Evolutionary conservation across 2,797 vertebrate genomes (phyloP).

Genomic region (Coccyzus lansbergi): DNA sequence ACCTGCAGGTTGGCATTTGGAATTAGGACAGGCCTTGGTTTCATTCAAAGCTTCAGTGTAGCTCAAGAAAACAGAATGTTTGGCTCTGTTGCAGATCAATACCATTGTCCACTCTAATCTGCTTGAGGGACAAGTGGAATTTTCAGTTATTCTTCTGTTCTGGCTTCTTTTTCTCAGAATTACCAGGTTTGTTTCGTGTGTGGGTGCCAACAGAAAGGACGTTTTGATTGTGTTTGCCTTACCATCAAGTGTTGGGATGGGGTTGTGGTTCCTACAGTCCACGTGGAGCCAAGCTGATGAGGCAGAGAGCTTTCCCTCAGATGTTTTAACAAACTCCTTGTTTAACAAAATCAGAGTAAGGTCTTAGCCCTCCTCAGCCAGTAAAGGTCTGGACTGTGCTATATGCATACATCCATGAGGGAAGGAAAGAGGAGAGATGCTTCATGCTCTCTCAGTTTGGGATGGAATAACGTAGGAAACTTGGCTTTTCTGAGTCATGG

Average conservation of each 20-base stretch:
- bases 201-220: neutral
- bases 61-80: neutral
- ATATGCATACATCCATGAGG: fast-evolving
- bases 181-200: neutral
- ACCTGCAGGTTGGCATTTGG: neutral
- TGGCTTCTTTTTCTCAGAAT: neutral
- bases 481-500: fast-evolving
- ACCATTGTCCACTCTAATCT: neutral
- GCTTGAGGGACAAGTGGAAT: neutral
- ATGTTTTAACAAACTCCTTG: neutral
- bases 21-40: neutral
- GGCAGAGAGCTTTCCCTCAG: neutral
- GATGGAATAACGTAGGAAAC: no score
- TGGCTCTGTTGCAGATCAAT: neutral
- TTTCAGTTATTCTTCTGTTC: neutral
- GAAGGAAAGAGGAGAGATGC: neutral
- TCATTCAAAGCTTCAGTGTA: neutral
- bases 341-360: neutral
- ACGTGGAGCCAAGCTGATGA: neutral
- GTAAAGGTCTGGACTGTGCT: neutral
- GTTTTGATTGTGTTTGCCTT: neutral
- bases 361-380: neutral
- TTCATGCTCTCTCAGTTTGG: neutral
- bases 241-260: neutral
- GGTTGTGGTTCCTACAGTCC: neutral